phyloP scores from a whole-genome alignment of 2,113 vertebrate species.

The Carettochelys insculpta region DNA sequence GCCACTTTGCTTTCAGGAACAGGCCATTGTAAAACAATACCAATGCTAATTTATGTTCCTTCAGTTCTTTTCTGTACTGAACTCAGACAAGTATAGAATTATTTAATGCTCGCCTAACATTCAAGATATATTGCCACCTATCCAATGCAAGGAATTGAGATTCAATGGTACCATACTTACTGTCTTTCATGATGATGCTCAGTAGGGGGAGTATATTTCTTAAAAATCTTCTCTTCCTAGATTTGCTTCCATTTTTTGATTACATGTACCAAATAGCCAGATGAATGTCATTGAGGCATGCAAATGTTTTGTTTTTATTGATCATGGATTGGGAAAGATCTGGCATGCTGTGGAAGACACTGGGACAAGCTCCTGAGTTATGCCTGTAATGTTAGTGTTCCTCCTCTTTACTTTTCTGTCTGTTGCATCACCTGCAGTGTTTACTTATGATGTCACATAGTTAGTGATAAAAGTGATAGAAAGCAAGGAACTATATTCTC shows the following conservation, averaged over 20 bases:
- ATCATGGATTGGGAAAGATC: background rate
- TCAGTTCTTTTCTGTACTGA: background rate
- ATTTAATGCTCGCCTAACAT: background rate
- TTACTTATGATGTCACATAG: background rate
- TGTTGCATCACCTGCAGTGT: background rate
- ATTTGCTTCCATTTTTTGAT: background rate
- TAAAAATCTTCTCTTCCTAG: background rate
- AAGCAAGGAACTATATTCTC: background rate
- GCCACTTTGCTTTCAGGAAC: background rate
- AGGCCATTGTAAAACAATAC: background rate
- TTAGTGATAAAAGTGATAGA: background rate
- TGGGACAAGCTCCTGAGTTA: background rate
- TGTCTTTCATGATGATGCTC: background rate
- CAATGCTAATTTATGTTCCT: background rate
- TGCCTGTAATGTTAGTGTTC: background rate
- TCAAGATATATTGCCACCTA: background rate
- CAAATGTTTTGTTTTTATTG: background rate
- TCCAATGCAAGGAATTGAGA: background rate
- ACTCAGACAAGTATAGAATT: background rate
- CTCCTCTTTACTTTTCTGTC: background rate
- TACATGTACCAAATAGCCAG: background rate
- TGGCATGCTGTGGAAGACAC: background rate
- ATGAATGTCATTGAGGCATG: background rate
- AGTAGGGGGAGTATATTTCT: conserved; percentile 52
- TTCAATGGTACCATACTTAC: background rate